Evolutionary conservation across 2,888 invertebrate genomes (phyloP), one percentile per base, ranked within the genome.

Genomic region (Busseola fusca): DNA sequence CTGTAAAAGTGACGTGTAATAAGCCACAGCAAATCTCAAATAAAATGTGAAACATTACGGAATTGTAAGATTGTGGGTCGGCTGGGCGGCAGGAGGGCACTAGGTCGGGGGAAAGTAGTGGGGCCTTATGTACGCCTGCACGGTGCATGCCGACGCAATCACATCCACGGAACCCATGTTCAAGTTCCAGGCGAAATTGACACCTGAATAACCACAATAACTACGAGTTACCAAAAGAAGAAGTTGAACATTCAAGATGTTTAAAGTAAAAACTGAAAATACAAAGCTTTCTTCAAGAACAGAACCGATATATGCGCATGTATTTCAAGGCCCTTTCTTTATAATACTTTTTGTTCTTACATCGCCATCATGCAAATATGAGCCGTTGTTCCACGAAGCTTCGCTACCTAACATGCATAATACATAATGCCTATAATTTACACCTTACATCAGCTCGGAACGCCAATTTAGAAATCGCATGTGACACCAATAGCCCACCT

Each of bases 101-200:
- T 95, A 92, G 95, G 95, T 95, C 95, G 94, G 92, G 94, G 93
- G 95, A 95, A 95, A 95, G 95, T 94, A 94, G 91, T 92, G 91
- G 91, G 89, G 92, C 90, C 89, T 89, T 89, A 89, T 88, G 87
- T 87, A 81, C 86, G 89, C 84, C 78, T 88, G 92, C 90, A 87
- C 89, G 88, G 90, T 91, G 93, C 91, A 92, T 92, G 87, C 92
- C 90, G 87, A 89, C 90, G 87, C 88, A 91, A 92, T 93, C 91
- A 92, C 91, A 91, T 86, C 86, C 72, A 77, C 58, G 76, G 78
- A 80, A 83, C 73, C 77, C 79, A 84, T 84, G 85, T 76, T 81
- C 75, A 78, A 74, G 72, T 73, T 74, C 74, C 74, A 76, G 25
- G 60, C 65, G 63, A 71, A 76, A 78, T 79, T 69, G 70, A 77